Conservation (phyloP, 2,113 vertebrate genomes). For the Crotalus viridis region DNA sequence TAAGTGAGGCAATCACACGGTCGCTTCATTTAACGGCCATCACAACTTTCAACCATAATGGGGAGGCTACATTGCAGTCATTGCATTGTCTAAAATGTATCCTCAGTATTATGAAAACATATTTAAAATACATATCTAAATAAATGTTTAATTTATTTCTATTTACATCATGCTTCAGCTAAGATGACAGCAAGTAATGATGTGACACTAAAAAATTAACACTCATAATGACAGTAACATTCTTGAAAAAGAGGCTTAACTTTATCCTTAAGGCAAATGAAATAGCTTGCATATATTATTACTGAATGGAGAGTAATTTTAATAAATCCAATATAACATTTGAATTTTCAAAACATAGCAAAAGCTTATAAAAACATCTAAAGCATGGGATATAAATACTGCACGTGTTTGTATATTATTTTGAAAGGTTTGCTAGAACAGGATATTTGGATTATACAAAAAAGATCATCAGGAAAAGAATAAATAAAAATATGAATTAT, state of each 20-base stretch:
- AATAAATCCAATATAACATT: slow-evolving; percentile 59
- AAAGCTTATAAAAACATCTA: slow-evolving; percentile 45
- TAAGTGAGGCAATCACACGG: no score
- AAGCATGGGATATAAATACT: slow-evolving; percentile 43
- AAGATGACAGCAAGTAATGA: slow-evolving; percentile 50
- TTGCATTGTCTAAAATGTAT: slow-evolving; percentile 15
- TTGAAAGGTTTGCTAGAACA: slow-evolving; percentile 17
- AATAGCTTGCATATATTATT: slow-evolving; percentile 53
- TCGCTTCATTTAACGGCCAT: no score
- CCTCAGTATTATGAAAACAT: slow-evolving; percentile 52
- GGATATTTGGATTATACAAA: background rate
- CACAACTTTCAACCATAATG: no score
- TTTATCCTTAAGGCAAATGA: slow-evolving; percentile 59
- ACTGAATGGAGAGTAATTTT: slow-evolving; percentile 42
- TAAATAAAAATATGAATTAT: slow-evolving; percentile 58
- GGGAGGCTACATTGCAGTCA: no score
- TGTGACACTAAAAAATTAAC: slow-evolving; percentile 61
- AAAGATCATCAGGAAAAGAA: slow-evolving; percentile 48
- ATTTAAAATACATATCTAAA: slow-evolving; percentile 54
- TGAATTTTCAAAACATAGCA: slow-evolving; percentile 29
- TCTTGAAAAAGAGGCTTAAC: slow-evolving; percentile 62
- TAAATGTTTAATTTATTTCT: slow-evolving; percentile 60
- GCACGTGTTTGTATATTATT: background rate
- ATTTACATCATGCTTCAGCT: slow-evolving; percentile 49
- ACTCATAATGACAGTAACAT: slow-evolving; percentile 45